Conservation (phyloP, 2,797 vertebrate genomes). For the Pangasius djambal region DNA sequence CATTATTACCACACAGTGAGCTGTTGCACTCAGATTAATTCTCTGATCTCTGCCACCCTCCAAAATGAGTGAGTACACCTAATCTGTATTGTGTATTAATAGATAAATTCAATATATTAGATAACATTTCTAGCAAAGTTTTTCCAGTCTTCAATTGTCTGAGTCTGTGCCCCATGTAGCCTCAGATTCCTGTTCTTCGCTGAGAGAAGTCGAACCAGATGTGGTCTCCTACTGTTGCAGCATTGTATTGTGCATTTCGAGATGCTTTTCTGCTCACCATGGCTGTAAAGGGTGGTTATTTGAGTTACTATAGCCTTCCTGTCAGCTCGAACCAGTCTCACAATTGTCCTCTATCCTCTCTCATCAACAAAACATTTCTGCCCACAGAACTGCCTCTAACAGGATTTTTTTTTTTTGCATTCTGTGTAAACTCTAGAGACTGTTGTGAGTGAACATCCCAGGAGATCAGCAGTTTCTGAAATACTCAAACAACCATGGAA, state of each 20-base stretch:
- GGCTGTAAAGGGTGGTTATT: not conserved
- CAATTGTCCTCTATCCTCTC: not conserved
- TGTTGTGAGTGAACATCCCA: not conserved
- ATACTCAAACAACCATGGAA: not conserved
- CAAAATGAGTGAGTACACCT: not conserved
- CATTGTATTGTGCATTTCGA: not conserved
- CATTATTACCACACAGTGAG: constrained; percentile 40
- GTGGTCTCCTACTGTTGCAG: not conserved
- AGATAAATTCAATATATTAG: not conserved
- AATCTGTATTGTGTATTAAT: not conserved
- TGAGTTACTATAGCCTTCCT: not conserved
- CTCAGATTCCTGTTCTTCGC: not conserved
- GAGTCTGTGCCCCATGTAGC: not conserved
- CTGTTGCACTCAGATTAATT: constrained; percentile 15
- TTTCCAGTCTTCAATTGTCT: not conserved
- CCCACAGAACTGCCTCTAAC: not conserved
- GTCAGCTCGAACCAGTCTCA: not conserved
- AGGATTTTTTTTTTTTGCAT: too few relatives aligned
- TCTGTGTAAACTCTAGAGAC: not conserved
- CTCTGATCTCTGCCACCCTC: not conserved
- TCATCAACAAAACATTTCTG: not conserved
- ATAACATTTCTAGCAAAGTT: not conserved
- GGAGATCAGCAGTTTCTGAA: not conserved
- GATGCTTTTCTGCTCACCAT: not conserved
- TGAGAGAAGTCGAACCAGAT: not conserved